phyloP scores from a whole-genome alignment of 2,113 vertebrate genomes.

The Sinocyclocheilus grahami region DNA sequence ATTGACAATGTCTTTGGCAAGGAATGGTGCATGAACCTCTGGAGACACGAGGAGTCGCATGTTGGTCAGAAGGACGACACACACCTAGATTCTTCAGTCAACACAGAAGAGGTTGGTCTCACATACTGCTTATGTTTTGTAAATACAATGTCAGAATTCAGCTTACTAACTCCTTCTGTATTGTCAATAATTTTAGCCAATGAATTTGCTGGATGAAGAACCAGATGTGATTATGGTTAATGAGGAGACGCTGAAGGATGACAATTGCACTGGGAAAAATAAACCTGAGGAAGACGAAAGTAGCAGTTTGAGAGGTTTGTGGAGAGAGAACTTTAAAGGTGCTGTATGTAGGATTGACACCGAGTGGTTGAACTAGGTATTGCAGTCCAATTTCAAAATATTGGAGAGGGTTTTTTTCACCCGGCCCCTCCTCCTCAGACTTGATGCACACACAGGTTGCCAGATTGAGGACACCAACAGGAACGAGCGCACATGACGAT shows the following conservation, averaged over 20 bases:
- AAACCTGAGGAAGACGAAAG: constrained; percentile 11
- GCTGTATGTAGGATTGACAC: too few relatives aligned
- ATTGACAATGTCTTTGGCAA: constrained; percentile 77
- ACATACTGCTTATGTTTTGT: not conserved
- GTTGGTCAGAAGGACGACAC: not conserved
- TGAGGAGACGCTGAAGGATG: constrained; percentile 69
- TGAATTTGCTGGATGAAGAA: constrained; percentile 69
- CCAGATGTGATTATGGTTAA: constrained; percentile 75
- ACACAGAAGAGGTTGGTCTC: constrained; percentile 21
- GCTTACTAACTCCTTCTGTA: not conserved
- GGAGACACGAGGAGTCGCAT: constrained; percentile 66
- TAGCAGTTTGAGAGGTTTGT: constrained; percentile 43
- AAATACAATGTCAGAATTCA: not conserved
- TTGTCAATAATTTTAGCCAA: constrained; percentile 54
- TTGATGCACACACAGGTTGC: too few relatives aligned
- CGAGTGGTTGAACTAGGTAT: too few relatives aligned
- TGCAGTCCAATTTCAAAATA: too few relatives aligned
- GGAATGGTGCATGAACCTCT: constrained; percentile 79
- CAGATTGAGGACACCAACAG: too few relatives aligned
- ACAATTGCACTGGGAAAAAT: constrained; percentile 66
- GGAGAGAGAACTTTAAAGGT: not conserved
- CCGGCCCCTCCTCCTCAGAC: too few relatives aligned
- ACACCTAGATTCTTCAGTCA: constrained; percentile 9
- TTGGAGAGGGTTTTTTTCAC: too few relatives aligned
- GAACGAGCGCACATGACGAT: too few relatives aligned